A percentile compares a stretch with the other conserved stretches of the same genome.
Evolutionary conservation across 1,140 invertebrate genomes (phyloP).

Genomic region (Trichonephila inaurata): DNA sequence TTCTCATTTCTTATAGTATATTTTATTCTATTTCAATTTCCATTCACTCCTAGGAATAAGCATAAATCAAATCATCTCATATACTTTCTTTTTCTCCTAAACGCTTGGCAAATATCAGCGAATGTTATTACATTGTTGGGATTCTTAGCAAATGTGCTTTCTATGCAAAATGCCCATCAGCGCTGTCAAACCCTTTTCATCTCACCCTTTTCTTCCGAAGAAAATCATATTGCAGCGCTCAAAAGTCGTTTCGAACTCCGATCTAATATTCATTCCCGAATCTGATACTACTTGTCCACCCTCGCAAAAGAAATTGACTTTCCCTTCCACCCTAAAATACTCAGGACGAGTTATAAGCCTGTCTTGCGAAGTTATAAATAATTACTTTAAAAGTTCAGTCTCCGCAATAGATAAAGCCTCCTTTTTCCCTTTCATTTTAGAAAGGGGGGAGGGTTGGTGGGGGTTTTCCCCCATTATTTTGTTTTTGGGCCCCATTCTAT

Average conservation of each 20-base stretch:
- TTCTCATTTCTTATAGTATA: too few relatives aligned
- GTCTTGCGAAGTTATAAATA: conserved; percentile 43
- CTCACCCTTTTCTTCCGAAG: neutral
- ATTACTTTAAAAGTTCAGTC: conserved; percentile 51
- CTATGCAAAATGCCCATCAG: too few relatives aligned
- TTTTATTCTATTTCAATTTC: too few relatives aligned
- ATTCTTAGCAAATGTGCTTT: too few relatives aligned
- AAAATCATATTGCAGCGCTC: too few relatives aligned
- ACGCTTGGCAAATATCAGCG: too few relatives aligned
- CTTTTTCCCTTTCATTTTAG: neutral
- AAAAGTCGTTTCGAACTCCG: neutral
- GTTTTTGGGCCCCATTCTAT: conserved; percentile 54
- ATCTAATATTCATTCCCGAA: neutral
- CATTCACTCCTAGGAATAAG: too few relatives aligned
- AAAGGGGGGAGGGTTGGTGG: neutral
- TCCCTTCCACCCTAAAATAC: neutral
- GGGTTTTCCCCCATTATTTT: conserved; percentile 10
- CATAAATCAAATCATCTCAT: too few relatives aligned
- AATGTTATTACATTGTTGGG: too few relatives aligned
- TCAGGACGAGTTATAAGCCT: neutral
- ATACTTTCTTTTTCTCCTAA: too few relatives aligned
- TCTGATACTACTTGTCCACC: neutral
- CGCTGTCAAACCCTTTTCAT: too few relatives aligned
- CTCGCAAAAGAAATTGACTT: conserved; percentile 6
- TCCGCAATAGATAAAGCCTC: conserved; percentile 40